Evolutionary conservation across 1,140 invertebrate genomes (phyloP).

Genomic region (Drosophila mojavensis): DNA sequence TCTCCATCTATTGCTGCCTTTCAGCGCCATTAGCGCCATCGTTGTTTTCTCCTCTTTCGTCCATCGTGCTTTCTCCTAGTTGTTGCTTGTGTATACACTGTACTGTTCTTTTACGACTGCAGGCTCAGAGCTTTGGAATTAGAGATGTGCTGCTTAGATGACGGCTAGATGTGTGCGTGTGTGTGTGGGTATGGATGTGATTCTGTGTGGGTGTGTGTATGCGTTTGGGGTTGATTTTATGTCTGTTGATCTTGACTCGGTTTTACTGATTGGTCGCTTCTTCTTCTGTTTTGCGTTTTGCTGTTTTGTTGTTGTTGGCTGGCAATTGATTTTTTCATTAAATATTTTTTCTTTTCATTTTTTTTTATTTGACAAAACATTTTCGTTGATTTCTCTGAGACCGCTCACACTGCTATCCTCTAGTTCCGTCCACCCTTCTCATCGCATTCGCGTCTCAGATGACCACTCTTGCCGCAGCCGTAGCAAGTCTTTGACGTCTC

Average conservation of each 20-base stretch:
- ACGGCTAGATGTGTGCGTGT: slow-evolving; percentile 57
- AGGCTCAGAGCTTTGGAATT: slow-evolving; percentile 79
- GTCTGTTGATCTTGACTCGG: slow-evolving; percentile 69
- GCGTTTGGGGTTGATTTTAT: slow-evolving; percentile 4
- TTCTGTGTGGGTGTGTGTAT: slow-evolving; percentile 26
- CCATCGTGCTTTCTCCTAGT: slow-evolving; percentile 41
- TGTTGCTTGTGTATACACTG: slow-evolving; percentile 7
- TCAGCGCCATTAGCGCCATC: slow-evolving; percentile 26
- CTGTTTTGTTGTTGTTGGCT: slow-evolving; percentile 61
- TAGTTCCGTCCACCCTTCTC: slow-evolving; percentile 86
- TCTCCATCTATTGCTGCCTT: slow-evolving; percentile 9
- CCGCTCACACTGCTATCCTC: slow-evolving; percentile 19
- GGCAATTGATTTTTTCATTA: slow-evolving; percentile 75
- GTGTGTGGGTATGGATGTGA: slow-evolving; percentile 36
- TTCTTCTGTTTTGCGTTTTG: slow-evolving; percentile 45
- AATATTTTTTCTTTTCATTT: slow-evolving; percentile 54
- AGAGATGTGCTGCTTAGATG: slow-evolving; percentile 71
- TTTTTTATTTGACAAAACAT: slow-evolving; percentile 68
- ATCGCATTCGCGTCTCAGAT: slow-evolving; percentile 95
- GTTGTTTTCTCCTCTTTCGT: slow-evolving; percentile 31
- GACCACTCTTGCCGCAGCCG: slow-evolving; percentile 94
- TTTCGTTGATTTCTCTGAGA: slow-evolving; percentile 67
- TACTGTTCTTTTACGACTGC: slow-evolving; percentile 46
- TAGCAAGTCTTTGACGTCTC: slow-evolving; percentile 94
- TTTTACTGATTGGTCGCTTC: slow-evolving; percentile 51